Evolutionary conservation across 2,797 vertebrate species (phyloP).

Genomic region (Epinephelus malabaricus): DNA sequence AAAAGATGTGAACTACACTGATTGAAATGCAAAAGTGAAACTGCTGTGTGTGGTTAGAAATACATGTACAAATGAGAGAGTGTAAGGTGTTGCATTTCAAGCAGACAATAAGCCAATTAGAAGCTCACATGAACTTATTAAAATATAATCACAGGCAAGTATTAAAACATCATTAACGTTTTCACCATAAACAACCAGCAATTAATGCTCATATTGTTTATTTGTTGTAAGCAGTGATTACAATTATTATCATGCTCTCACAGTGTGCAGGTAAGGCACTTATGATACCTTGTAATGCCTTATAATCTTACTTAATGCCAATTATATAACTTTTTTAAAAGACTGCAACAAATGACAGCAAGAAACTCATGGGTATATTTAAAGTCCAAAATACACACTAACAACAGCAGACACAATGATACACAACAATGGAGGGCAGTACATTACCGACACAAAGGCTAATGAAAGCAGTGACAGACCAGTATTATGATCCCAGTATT

Average conservation of each 20-base stretch:
- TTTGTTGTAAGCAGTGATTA: conserved; percentile 4
- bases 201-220: background rate
- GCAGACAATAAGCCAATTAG: background rate
- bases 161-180: background rate
- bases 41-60: background rate
- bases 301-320: conserved; percentile 21
- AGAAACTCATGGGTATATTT: background rate
- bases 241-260: background rate
- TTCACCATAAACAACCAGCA: background rate
- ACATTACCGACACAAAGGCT: too few species aligned
- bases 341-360: background rate
- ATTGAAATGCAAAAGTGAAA: conserved; percentile 9
- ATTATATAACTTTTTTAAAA: background rate
- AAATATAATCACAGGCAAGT: background rate
- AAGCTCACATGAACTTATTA: background rate
- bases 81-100: conserved; percentile 5
- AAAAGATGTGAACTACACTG: background rate
- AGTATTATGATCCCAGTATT: too few species aligned
- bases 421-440: too few species aligned
- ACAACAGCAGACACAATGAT: too few species aligned
- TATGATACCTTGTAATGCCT: background rate
- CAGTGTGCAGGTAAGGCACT: background rate
- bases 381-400: background rate
- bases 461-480: too few species aligned
- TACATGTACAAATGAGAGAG: background rate